phyloP scores from a whole-genome alignment of 2,113 vertebrate genomes.

The Tretioscincus oriximinensis region DNA sequence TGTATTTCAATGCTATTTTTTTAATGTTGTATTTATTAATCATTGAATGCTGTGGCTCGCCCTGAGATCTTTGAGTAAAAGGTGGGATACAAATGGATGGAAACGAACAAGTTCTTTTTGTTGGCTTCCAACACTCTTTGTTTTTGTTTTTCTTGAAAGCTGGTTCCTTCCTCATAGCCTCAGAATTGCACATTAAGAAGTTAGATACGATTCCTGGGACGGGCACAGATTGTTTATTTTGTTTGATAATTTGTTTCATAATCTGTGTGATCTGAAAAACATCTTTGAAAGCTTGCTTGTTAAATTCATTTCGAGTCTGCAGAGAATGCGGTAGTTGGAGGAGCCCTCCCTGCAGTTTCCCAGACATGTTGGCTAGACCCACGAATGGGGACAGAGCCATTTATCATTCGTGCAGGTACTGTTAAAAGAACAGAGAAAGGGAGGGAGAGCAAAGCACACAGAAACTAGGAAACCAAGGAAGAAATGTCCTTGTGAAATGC shows the following conservation, averaged over 20 bases:
- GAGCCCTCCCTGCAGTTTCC: slow-evolving; percentile 12
- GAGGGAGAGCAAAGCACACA: not conserved
- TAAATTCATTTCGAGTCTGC: slow-evolving; percentile 25
- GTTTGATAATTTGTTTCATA: not conserved
- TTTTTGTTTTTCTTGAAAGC: not conserved
- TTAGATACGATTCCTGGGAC: not conserved
- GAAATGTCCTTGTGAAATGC: slow-evolving; percentile 4
- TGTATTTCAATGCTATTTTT: too few relatives aligned
- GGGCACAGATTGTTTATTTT: not conserved
- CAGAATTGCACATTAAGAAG: not conserved
- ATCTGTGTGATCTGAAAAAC: not conserved
- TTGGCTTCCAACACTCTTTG: not conserved
- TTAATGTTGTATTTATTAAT: too few relatives aligned
- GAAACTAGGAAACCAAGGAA: not conserved
- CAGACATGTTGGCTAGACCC: slow-evolving; percentile 18
- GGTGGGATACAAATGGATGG: too few relatives aligned
- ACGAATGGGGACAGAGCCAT: not conserved
- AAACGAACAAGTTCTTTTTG: too few relatives aligned
- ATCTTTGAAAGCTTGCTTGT: slow-evolving; percentile 17
- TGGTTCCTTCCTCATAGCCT: not conserved
- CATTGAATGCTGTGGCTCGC: too few relatives aligned
- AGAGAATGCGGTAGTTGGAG: not conserved
- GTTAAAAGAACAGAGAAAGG: not conserved
- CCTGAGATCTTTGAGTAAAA: too few relatives aligned
- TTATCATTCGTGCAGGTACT: slow-evolving; percentile 17